These are phyloP conservation scores for Lipophrys pholis DNA, from an alignment of 2,113 vertebrate genomes.

Conservation along the genomic window DNA sequence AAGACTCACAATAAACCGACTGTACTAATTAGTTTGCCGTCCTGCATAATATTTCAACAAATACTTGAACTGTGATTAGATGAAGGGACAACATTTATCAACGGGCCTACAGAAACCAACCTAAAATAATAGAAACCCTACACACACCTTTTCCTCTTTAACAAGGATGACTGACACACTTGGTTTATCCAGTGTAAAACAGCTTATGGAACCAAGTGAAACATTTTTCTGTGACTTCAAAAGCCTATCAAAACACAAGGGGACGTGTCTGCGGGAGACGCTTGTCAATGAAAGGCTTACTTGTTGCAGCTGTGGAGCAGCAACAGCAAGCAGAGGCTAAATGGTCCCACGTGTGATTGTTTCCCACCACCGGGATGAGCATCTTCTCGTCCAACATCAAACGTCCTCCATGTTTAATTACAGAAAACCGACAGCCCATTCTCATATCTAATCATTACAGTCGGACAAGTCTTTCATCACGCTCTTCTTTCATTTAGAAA, in stretches of 20 bases:
- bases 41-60: not conserved
- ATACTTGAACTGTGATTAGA: constrained; percentile 21
- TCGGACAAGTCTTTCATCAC: not conserved
- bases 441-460: constrained; percentile 5
- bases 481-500: constrained; percentile 1
- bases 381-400: constrained; percentile 16
- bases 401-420: constrained; percentile 8
- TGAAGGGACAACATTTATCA: constrained; percentile 62
- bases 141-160: constrained; percentile 64
- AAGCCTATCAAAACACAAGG: constrained; percentile 55
- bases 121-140: constrained; percentile 81
- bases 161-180: constrained; percentile 79
- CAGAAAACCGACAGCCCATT: not conserved
- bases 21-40: not conserved
- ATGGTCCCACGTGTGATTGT: constrained; percentile 1
- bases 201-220: too few relatives aligned
- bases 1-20: not conserved
- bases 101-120: constrained; percentile 65
- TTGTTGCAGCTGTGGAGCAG: constrained; percentile 44
- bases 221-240: constrained; percentile 61
- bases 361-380: constrained; percentile 7
- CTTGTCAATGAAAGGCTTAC: constrained; percentile 59
- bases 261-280: constrained; percentile 47
- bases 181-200: too few relatives aligned
- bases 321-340: constrained; percentile 11